phyloP scores from a whole-genome alignment of 2,113 vertebrate genomes.

The Eptesicus fuscus region DNA sequence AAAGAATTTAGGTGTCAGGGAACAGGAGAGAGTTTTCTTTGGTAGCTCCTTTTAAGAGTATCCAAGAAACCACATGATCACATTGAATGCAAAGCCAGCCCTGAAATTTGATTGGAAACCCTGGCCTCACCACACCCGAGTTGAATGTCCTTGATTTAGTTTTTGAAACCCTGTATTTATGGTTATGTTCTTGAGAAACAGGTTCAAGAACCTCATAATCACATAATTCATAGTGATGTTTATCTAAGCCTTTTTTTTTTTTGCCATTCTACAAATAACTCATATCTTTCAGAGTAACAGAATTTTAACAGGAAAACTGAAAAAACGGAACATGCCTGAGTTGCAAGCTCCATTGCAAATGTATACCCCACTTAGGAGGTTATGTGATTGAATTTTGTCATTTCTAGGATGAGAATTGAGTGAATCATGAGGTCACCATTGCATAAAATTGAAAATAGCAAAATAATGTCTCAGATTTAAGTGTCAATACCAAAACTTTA shows the following conservation, averaged over 20 bases:
- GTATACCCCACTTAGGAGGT: not conserved
- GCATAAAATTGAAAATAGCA: not conserved
- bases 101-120: not conserved
- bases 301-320: not conserved
- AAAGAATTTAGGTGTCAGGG: slow-evolving; percentile 5
- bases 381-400: not conserved
- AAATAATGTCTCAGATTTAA: not conserved
- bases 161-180: slow-evolving; percentile 14
- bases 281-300: not conserved
- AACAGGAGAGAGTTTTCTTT: slow-evolving; percentile 10
- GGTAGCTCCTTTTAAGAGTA: not conserved
- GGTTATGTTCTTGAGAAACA: slow-evolving; percentile 31
- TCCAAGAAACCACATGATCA: not conserved
- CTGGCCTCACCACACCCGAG: not conserved
- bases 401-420: not conserved
- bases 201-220: slow-evolving; percentile 32
- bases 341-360: not conserved
- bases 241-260: not conserved
- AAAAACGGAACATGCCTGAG: not conserved
- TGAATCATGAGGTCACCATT: not conserved
- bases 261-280: slow-evolving; percentile 33
- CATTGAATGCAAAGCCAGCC: not conserved
- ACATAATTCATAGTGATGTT: not conserved
- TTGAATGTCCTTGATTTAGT: not conserved
- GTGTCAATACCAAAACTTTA: not conserved